These are phyloP conservation scores for Coelinius sp. DNA, from an alignment of 2,888 invertebrate genomes.

Conservation along the genomic window DNA sequence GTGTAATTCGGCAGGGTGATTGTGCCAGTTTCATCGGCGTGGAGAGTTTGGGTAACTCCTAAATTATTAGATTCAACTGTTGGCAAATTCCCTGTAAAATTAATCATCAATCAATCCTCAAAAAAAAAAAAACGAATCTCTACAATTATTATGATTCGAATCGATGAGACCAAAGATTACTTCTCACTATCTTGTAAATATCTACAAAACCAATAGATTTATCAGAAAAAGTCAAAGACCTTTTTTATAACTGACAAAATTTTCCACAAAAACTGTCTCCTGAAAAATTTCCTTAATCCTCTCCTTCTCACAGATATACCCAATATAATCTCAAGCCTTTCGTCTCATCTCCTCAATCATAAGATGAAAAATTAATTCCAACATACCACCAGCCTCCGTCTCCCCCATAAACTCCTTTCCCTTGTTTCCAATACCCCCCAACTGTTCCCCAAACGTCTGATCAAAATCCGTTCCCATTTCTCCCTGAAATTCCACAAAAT, in stretches of 20 bases:
- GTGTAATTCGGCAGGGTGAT: constrained; percentile 65
- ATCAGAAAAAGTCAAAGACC: too few relatives aligned
- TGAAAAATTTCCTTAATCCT: constrained; percentile 29
- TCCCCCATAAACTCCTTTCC: constrained; percentile 52
- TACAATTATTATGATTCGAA: too few relatives aligned
- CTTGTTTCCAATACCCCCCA: constrained; percentile 53
- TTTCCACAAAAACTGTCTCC: neutral
- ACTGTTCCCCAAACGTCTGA: constrained; percentile 57
- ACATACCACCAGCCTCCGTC: constrained; percentile 14
- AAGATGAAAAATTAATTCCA: constrained; percentile 44
- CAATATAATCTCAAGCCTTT: too few relatives aligned
- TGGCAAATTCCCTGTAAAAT: constrained; percentile 55
- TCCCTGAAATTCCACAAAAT: constrained; percentile 56
- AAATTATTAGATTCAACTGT: constrained; percentile 53
- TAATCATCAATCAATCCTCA: neutral
- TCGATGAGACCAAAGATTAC: neutral
- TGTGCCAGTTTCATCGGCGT: constrained; percentile 67
- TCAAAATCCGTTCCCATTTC: constrained; percentile 56
- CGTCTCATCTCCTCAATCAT: too few relatives aligned
- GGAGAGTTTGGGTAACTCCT: constrained; percentile 63
- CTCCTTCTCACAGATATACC: too few relatives aligned
- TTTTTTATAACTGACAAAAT: too few relatives aligned
- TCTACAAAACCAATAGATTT: too few relatives aligned
- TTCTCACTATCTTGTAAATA: neutral
- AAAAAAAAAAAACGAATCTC: neutral